phyloP scores from a whole-genome alignment of 2,888 invertebrate genomes.

The Melanchra persicariae region DNA sequence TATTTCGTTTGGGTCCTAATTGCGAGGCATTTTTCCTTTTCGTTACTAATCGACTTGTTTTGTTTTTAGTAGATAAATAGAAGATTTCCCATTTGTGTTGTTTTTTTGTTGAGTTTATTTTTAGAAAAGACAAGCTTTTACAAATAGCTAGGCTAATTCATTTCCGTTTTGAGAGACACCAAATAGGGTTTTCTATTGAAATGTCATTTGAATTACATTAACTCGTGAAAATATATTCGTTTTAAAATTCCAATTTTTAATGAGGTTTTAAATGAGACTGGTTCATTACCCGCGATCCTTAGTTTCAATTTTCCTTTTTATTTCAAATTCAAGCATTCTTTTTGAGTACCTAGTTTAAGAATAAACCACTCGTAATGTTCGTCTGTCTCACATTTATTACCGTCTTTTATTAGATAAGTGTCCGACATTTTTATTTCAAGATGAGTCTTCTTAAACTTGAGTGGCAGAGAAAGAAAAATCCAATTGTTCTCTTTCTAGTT shows the following conservation, averaged over 20 bases:
- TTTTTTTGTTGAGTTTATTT: not conserved
- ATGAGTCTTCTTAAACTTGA: conserved; percentile 9
- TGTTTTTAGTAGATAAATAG: not conserved
- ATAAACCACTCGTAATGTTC: conserved; percentile 8
- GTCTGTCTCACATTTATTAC: conserved; percentile 45
- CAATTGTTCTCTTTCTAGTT: conserved; percentile 26
- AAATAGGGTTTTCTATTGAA: not conserved
- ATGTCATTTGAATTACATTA: not conserved
- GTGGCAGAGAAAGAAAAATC: conserved; percentile 22
- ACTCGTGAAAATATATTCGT: conserved; percentile 3
- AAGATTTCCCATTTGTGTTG: not conserved
- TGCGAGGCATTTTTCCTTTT: not conserved
- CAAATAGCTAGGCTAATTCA: no score
- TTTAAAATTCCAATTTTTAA: not conserved
- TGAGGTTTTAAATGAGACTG: not conserved
- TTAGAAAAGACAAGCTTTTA: not conserved
- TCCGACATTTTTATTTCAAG: conserved; percentile 30
- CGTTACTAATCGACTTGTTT: conserved; percentile 12
- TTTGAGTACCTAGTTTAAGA: not conserved
- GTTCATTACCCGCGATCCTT: not conserved
- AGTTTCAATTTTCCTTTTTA: conserved; percentile 14
- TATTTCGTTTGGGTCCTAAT: not conserved
- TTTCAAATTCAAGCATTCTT: not conserved
- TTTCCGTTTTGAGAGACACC: not conserved
- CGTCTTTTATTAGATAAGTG: conserved; percentile 34